phyloP scores from a whole-genome alignment of 2,888 invertebrate species.

The Tenthredo livida region DNA sequence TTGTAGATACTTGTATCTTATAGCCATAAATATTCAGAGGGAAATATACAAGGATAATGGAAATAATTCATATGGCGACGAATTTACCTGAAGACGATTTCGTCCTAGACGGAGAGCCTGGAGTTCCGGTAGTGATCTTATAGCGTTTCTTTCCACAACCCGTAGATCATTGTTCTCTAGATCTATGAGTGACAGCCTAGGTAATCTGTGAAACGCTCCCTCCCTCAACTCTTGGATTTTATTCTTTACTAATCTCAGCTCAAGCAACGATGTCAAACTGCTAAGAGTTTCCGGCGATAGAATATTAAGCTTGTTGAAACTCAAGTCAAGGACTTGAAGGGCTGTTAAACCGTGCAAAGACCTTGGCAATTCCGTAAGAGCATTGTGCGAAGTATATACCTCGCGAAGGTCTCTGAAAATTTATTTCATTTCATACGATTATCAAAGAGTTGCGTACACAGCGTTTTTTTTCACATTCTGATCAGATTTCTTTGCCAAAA shows the following conservation, averaged over 20 bases:
- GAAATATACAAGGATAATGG: neutral
- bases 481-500: too few relatives aligned
- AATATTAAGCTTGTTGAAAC: constrained; percentile 87
- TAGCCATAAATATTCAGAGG: neutral
- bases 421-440: constrained; percentile 39
- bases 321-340: constrained; percentile 87
- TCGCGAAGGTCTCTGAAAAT: constrained; percentile 85
- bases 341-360: constrained; percentile 85
- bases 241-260: constrained; percentile 88
- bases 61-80: neutral
- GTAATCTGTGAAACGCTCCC: constrained; percentile 86
- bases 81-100: constrained; percentile 85
- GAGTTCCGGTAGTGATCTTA: constrained; percentile 85
- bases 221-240: constrained; percentile 85
- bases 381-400: constrained; percentile 89
- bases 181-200: constrained; percentile 86
- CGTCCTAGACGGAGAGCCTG: constrained; percentile 85
- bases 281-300: constrained; percentile 86
- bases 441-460: neutral
- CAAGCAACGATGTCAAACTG: constrained; percentile 84
- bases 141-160: constrained; percentile 86
- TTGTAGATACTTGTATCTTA: neutral
- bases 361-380: constrained; percentile 85
- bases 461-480: neutral
- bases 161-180: constrained; percentile 91